These are phyloP conservation scores for Thalpophila matura DNA, from an alignment of 2,888 invertebrate genomes.

Conservation along the genomic window DNA sequence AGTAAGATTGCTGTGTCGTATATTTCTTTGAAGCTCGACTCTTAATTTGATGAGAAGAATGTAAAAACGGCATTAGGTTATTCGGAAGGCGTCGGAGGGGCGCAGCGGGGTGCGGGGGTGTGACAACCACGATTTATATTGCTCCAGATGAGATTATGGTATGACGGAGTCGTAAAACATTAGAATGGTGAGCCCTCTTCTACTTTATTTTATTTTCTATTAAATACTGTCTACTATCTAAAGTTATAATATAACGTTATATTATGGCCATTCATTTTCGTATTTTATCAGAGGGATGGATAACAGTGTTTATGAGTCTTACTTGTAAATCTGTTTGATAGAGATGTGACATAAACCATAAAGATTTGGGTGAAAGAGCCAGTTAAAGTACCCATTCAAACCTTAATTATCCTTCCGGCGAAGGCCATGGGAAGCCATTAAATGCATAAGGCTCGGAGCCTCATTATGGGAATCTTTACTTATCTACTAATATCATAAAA, in stretches of 20 bases:
- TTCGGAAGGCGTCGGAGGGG: slow-evolving; percentile 64
- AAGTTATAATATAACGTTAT: slow-evolving; percentile 5
- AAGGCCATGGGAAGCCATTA: slow-evolving; percentile 27
- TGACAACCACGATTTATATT: slow-evolving; percentile 78
- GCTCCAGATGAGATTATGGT: slow-evolving; percentile 77
- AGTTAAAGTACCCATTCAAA: slow-evolving; percentile 12
- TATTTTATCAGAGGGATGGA: slow-evolving; percentile 3
- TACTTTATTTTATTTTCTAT: slow-evolving; percentile 62
- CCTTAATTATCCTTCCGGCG: slow-evolving; percentile 27
- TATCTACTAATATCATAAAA: slow-evolving; percentile 13
- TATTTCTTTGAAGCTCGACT: slow-evolving; percentile 74
- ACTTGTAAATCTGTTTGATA: background rate
- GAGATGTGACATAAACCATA: background rate
- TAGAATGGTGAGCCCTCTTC: slow-evolving; percentile 65
- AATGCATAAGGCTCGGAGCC: slow-evolving; percentile 12
- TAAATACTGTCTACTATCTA: slow-evolving; percentile 21
- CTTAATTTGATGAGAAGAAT: slow-evolving; percentile 84
- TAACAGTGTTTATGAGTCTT: background rate
- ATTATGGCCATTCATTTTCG: background rate
- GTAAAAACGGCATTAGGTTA: slow-evolving; percentile 83
- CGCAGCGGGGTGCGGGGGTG: slow-evolving; percentile 43
- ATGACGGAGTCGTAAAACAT: slow-evolving; percentile 76
- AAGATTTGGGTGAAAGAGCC: background rate
- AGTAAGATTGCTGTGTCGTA: slow-evolving; percentile 79
- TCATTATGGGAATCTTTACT: slow-evolving; percentile 9